Evolutionary conservation across 2,113 vertebrate genomes (phyloP).

Genomic region (Pandion haliaetus): DNA sequence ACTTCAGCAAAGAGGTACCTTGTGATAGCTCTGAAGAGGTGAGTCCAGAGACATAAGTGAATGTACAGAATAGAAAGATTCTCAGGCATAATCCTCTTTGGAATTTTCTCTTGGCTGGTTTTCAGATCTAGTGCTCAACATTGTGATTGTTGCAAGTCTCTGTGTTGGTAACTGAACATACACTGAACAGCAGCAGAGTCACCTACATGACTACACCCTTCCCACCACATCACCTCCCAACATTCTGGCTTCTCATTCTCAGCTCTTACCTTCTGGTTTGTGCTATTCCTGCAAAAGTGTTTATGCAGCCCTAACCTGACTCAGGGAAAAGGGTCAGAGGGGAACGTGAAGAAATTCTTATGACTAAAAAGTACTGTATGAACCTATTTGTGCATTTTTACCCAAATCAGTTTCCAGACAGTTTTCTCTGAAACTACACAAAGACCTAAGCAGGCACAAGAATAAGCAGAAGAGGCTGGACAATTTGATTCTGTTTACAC

Average conservation of each 20-base stretch:
- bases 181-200: neutral
- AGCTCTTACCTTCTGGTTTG: neutral
- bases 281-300: neutral
- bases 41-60: neutral
- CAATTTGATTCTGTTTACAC: neutral
- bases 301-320: neutral
- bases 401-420: neutral
- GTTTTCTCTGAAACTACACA: neutral
- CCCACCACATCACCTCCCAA: neutral
- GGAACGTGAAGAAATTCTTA: neutral
- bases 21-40: neutral
- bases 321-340: neutral
- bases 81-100: neutral
- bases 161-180: neutral
- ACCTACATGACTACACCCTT: neutral
- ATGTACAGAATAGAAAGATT: neutral
- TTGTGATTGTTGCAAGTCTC: neutral
- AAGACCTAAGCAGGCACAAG: neutral
- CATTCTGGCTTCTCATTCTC: neutral
- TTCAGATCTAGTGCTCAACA: neutral
- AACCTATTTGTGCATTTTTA: neutral
- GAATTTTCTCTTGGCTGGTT: neutral
- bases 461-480: neutral
- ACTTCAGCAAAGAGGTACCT: neutral
- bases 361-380: neutral